Evolutionary conservation across 2,888 invertebrate species (phyloP), one percentile per base, ranked within the genome.

Genomic region (Zaprionus bogoriensis): DNA sequence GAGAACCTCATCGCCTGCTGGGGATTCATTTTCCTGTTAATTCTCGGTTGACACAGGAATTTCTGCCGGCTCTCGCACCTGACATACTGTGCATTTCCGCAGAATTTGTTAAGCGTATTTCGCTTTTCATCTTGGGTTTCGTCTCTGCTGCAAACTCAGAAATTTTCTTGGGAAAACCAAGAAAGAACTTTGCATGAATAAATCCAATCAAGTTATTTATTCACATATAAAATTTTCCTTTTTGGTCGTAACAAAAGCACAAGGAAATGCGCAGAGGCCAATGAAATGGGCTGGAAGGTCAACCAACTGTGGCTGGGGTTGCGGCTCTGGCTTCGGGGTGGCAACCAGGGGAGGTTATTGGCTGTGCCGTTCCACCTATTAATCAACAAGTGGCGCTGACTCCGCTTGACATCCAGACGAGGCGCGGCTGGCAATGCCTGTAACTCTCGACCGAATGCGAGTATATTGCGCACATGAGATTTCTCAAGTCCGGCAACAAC

Each of bases 301-400:
- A 84, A 64, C 61, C 60, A 78, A 74, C 74, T 4, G n/a, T 19
- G 12, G n/a, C 52, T 28, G 17, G 20, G n/a, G 9, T 2, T 23
- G 23, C 6, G 3, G 23, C 23, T 23, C 4, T 23, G 3, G 41
- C n/a, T 32, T 28, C 23, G 36, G 45, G 14, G 46, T 10, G 23
- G 10, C n/a, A n/a, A n/a, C n/a, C n/a, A n/a, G n/a, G n/a, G 64
- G 27, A 10, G 36, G 27, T 25, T 3, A 22, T 3, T n/a, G 47
- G 12, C 14, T 30, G 5, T 23, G 6, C 25, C 46, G 22, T 28
- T 66, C 44, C n/a, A 72, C 61, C 86, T 79, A 80, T 80, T 80
- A 82, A 85, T 80, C 86, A 80, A 80, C 70, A 76, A 79, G 83
- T 79, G 73, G 65, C 27, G 7, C 14, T 36, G 32, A 36, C 32